Conservation (phyloP, 2,888 invertebrate species). For the Xylocampa areola region DNA sequence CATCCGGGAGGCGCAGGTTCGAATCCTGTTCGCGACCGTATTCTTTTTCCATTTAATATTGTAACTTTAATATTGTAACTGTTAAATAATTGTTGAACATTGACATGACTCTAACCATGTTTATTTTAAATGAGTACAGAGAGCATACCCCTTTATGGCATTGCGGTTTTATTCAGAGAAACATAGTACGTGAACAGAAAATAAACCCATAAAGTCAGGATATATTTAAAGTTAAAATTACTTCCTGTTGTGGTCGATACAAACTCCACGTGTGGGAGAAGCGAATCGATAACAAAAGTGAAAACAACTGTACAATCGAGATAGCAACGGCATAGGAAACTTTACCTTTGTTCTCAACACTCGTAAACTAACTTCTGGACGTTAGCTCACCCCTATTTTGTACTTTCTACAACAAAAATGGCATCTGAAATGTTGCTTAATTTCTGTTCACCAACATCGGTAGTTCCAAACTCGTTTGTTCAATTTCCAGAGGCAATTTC, state of each 20-base stretch:
- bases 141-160: background rate
- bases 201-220: conserved; percentile 11
- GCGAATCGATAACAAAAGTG: conserved; percentile 41
- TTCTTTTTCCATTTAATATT: no score
- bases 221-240: conserved; percentile 34
- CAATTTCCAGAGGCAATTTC: conserved; percentile 54
- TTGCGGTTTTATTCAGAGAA: background rate
- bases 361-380: conserved; percentile 62
- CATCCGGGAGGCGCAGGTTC: no score
- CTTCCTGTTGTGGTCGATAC: conserved; percentile 34
- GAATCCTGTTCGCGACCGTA: no score
- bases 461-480: conserved; percentile 64
- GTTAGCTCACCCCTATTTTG: conserved; percentile 58
- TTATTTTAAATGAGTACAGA: no score
- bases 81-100: no score
- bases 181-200: conserved; percentile 6
- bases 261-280: conserved; percentile 26
- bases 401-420: conserved; percentile 67
- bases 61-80: no score
- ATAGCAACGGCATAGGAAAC: conserved; percentile 54
- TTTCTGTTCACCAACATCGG: conserved; percentile 62
- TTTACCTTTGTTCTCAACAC: conserved; percentile 60
- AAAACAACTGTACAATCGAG: conserved; percentile 58
- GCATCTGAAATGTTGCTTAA: conserved; percentile 68
- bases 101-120: no score